Evolutionary conservation across 2,888 invertebrate genomes (phyloP).

Genomic region (Drosophila kanekoi): DNA sequence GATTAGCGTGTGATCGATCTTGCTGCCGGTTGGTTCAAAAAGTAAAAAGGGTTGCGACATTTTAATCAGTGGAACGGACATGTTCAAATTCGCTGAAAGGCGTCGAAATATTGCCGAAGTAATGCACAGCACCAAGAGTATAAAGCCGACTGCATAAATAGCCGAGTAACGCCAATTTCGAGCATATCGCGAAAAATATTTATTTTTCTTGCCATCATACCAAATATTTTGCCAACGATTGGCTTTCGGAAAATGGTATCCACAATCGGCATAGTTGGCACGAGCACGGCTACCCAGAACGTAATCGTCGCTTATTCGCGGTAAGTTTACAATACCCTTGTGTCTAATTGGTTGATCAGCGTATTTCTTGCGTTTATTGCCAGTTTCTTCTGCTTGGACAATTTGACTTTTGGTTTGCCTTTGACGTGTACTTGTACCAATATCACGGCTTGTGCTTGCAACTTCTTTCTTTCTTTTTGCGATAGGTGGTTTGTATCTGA

Average conservation of each 20-base stretch:
- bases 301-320: background rate
- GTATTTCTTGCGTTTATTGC: no score
- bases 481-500: no score
- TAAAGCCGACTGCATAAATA: background rate
- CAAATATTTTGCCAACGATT: constrained; percentile 9
- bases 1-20: background rate
- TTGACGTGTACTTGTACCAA: no score
- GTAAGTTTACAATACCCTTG: constrained; percentile 10
- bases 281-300: constrained; percentile 16
- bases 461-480: no score
- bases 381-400: no score
- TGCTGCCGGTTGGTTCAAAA: constrained; percentile 28
- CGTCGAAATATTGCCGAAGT: constrained; percentile 22
- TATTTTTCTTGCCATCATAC: constrained; percentile 6
- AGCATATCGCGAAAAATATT: background rate
- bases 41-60: constrained; percentile 44
- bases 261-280: constrained; percentile 38
- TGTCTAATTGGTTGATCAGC: background rate
- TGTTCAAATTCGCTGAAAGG: constrained; percentile 12
- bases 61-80: constrained; percentile 1
- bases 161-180: constrained; percentile 24
- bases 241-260: constrained; percentile 55
- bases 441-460: no score
- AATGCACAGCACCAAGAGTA: constrained; percentile 1
- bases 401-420: no score